Evolutionary conservation across 53 echinoderm and acorn worm species (phyloP).

Genomic region (Arbacia lixula): DNA sequence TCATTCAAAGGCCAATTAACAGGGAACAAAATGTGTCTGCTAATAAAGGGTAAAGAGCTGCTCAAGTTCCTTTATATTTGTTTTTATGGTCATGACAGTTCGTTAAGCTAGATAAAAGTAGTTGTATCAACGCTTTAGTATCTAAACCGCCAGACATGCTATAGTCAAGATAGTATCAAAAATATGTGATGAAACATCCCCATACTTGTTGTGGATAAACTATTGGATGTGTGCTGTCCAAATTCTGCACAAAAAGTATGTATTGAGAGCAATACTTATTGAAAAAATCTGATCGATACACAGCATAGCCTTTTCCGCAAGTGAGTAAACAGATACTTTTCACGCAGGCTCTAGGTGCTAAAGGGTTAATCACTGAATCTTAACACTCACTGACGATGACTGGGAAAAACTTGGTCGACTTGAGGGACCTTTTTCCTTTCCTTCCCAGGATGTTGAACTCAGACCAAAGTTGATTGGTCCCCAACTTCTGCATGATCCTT

Average conservation of each 20-base stretch:
- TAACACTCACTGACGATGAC: slow-evolving; percentile 56
- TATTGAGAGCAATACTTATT: slow-evolving; percentile 23
- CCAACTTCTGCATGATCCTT: slow-evolving; percentile 24
- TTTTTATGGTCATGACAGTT: slow-evolving; percentile 29
- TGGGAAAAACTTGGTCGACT: slow-evolving; percentile 10
- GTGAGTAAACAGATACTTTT: slow-evolving; percentile 22
- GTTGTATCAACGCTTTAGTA: slow-evolving; percentile 19
- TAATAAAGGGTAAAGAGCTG: slow-evolving; percentile 28
- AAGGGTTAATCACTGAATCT: slow-evolving; percentile 27
- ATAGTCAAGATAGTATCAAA: slow-evolving; percentile 26
- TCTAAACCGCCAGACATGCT: slow-evolving; percentile 11
- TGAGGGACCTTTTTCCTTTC: slow-evolving; percentile 42
- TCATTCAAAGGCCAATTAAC: slow-evolving; percentile 30
- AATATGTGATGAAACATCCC: slow-evolving; percentile 20
- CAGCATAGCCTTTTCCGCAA: slow-evolving; percentile 24
- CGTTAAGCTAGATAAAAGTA: slow-evolving; percentile 14
- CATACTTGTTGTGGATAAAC: slow-evolving; percentile 27
- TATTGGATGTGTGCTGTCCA: slow-evolving; percentile 24
- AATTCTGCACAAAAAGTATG: slow-evolving; percentile 26
- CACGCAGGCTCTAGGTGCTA: slow-evolving; percentile 27
- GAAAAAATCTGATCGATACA: slow-evolving; percentile 21
- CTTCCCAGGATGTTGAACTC: slow-evolving; percentile 39
- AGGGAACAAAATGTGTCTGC: slow-evolving; percentile 25
- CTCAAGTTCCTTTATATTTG: slow-evolving; percentile 15
- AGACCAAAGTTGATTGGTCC: slow-evolving; percentile 57